Evolutionary conservation across 2,888 invertebrate species (phyloP).

Genomic region (Phasia obesa): DNA sequence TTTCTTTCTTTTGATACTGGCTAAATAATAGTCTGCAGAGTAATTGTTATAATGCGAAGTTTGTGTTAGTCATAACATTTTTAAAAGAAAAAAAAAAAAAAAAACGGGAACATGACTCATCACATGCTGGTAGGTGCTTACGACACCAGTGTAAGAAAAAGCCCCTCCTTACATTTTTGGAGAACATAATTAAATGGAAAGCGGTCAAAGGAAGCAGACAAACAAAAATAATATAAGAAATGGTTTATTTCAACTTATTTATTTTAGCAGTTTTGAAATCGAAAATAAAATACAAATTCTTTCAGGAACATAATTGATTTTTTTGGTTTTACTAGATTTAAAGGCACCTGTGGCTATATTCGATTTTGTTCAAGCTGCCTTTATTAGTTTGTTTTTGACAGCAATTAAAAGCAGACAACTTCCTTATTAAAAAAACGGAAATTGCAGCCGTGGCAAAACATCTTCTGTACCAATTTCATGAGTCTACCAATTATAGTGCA

Average conservation of each 20-base stretch:
- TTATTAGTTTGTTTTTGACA: too few species aligned
- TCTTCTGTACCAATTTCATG: too few species aligned
- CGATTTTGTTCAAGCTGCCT: too few species aligned
- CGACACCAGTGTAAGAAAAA: background rate
- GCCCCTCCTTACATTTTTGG: background rate
- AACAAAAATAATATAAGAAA: constrained; percentile 2
- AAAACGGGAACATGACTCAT: constrained; percentile 29
- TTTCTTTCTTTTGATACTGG: constrained; percentile 5
- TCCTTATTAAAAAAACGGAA: too few species aligned
- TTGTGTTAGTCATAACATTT: constrained; percentile 33
- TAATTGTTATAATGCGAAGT: constrained; percentile 16
- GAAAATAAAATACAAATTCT: too few species aligned
- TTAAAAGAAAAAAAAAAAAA: background rate
- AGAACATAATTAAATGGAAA: constrained; percentile 58
- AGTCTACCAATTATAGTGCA: too few species aligned
- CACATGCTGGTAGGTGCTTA: constrained; percentile 1
- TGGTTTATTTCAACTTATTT: background rate
- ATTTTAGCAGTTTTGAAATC: too few species aligned
- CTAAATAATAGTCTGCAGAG: constrained; percentile 1
- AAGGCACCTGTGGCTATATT: too few species aligned
- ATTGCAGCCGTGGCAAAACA: too few species aligned
- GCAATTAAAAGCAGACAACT: too few species aligned
- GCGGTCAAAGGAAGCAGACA: constrained; percentile 43
- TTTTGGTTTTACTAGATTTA: too few species aligned
- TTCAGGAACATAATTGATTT: too few species aligned